Conservation (phyloP, 2,888 invertebrate genomes). For the Cephonodes hylas region DNA sequence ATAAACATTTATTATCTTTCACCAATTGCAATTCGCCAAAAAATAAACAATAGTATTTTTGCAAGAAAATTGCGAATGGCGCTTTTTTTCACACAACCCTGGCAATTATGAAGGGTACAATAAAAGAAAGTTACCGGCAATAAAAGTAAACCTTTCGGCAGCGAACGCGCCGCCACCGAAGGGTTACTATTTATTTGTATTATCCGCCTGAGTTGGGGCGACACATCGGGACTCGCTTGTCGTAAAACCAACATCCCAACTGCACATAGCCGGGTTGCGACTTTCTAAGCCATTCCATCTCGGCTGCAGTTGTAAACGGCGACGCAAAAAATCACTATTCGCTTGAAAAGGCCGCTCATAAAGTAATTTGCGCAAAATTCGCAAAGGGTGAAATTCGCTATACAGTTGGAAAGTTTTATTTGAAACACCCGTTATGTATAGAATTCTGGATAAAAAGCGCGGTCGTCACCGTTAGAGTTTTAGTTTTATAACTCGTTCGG, state of each 20-base stretch:
- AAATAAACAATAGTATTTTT: conserved; percentile 50
- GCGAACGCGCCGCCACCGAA: conserved; percentile 71
- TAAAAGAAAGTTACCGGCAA: conserved; percentile 71
- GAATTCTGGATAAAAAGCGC: conserved; percentile 47
- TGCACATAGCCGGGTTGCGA: conserved; percentile 41
- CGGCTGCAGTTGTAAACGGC: conserved; percentile 61
- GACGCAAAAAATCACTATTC: conserved; percentile 55
- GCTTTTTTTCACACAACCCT: conserved; percentile 61
- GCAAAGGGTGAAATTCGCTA: conserved; percentile 72
- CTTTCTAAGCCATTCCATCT: conserved; percentile 45
- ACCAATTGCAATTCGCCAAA: conserved; percentile 38
- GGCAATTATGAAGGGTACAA: conserved; percentile 72
- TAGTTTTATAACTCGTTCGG: conserved; percentile 57
- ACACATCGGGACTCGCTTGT: conserved; percentile 46
- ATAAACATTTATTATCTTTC: conserved; percentile 5
- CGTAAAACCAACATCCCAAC: conserved; percentile 55
- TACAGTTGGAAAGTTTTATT: conserved; percentile 57
- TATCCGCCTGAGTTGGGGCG: conserved; percentile 61
- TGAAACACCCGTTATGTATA: conserved; percentile 61
- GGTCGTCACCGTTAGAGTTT: conserved; percentile 49
- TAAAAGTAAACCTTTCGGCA: conserved; percentile 78
- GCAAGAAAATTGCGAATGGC: conserved; percentile 50
- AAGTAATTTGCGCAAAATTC: conserved; percentile 78
- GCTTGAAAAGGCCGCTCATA: conserved; percentile 64
- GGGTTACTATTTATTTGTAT: conserved; percentile 76